Base-by-base conservation (phyloP, 2,888 invertebrate species). In the Diarsia rubi region DNA sequence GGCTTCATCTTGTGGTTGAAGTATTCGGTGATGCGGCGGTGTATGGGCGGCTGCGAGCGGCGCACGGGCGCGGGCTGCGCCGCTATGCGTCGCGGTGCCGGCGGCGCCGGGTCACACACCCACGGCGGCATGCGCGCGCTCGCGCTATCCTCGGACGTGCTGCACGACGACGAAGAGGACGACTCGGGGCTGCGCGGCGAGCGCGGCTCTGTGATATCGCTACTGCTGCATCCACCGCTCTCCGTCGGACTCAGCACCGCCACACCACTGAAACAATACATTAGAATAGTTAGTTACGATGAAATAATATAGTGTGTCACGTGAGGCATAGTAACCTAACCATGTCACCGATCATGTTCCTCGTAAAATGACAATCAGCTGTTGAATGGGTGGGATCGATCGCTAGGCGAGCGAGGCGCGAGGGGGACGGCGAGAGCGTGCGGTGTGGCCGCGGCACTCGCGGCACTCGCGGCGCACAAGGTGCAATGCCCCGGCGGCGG, bases 121-220 rank as follows among this genome's bases (percentile, higher is more conserved):
- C 96, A 96, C 89, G 96, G 96, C 93, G 96, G 96, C 96, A 96
- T 96, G 91, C 96, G 96, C 96, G 94, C 89, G 86, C 91, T 85
- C 90, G 91, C 93, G 89, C 91, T 89, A 84, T 91, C 88, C 87
- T 97, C 97, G 85, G 97, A 97, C 91, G 83, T 86, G 94, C 97
- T 94, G 93, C 96, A 93, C 90, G 94, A 93, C 86, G 97, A 97
- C 90, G 97, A 96, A 90, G 94, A 96, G 90, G 94, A 93, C 85
- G 97, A 97, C 90, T 97, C 96, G 86, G 98, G 98, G 94, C 98
- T 98, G 95, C 98, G 98, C 88, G 98, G 98, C 78, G 98, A 98
- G 84, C 98, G 98, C 74, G 98, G 98, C 94, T 98, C 98, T 88
- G 98, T 98, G 94, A 98, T 98, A 96, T 98, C 98, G 95, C 98